Conservation (phyloP, 2,888 invertebrate species). For the Acrobasis consociella region DNA sequence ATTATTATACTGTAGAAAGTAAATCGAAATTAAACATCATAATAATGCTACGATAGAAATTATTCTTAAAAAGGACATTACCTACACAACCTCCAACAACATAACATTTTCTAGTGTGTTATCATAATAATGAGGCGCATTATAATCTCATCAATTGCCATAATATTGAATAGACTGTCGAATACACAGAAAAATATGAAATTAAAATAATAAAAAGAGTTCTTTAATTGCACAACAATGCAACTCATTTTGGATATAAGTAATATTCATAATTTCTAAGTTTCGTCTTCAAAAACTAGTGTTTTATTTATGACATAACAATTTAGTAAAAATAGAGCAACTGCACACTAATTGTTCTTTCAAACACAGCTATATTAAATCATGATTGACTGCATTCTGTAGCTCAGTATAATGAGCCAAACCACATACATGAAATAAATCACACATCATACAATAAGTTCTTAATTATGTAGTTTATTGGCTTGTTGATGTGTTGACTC, state of each 20-base stretch:
- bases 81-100: slow-evolving; percentile 20
- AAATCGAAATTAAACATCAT: slow-evolving; percentile 15
- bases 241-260: slow-evolving; percentile 1
- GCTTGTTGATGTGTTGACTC: no score
- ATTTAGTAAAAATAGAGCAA: slow-evolving; percentile 17
- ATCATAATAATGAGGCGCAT: slow-evolving; percentile 13
- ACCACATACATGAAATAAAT: no score
- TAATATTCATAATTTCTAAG: slow-evolving; percentile 11
- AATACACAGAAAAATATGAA: slow-evolving; percentile 10
- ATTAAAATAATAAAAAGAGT: not conserved
- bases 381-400: no score
- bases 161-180: slow-evolving; percentile 1
- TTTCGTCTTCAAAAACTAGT: slow-evolving; percentile 4
- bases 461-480: no score
- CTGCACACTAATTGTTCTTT: slow-evolving; percentile 10
- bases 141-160: slow-evolving; percentile 16
- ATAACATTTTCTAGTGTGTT: slow-evolving; percentile 18
- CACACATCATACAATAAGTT: no score
- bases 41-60: not conserved
- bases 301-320: slow-evolving; percentile 1
- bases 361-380: no score
- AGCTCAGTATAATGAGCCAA: no score
- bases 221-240: slow-evolving; percentile 11
- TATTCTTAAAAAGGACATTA: slow-evolving; percentile 18
- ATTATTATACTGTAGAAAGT: slow-evolving; percentile 6